phyloP scores from a whole-genome alignment of 2,888 invertebrate species.

The Drosophila fungiperda region DNA sequence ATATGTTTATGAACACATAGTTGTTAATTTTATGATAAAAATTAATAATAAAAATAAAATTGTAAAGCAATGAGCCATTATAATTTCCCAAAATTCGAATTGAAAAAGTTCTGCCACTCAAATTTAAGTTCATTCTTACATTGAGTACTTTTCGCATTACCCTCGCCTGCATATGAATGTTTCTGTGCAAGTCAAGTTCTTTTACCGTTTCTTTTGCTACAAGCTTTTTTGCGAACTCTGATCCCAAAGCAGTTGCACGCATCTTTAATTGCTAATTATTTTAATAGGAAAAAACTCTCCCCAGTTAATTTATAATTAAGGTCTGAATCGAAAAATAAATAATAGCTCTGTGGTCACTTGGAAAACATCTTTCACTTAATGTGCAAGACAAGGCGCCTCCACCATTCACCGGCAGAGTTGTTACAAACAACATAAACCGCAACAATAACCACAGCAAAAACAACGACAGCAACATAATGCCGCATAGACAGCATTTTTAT shows the following conservation, averaged over 20 bases:
- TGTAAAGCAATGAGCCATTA: neutral
- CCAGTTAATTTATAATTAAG: neutral
- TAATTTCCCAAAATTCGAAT: neutral
- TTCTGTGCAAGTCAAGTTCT: neutral
- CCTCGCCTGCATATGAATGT: neutral
- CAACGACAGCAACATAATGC: constrained; percentile 8
- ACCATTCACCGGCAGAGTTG: constrained; percentile 50
- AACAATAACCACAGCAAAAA: constrained; percentile 7
- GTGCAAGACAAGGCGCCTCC: constrained; percentile 15
- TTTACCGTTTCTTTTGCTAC: neutral
- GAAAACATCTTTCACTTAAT: constrained; percentile 45
- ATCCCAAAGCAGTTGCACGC: neutral
- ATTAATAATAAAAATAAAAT: neutral
- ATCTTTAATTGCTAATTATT: neutral
- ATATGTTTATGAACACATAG: neutral
- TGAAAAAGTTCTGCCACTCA: neutral
- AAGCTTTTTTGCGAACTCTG: neutral
- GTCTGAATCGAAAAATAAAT: constrained; percentile 7
- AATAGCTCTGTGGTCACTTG: constrained; percentile 10
- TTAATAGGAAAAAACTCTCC: neutral
- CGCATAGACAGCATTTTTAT: constrained; percentile 32
- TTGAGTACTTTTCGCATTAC: neutral
- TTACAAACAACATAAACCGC: constrained; percentile 26
- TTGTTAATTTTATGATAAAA: neutral
- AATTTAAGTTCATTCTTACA: neutral